Percentiles rank a stretch among this genome's conserved stretches.
Conservation (phyloP, 2,888 invertebrate genomes). For the Cryptocephalus moraei region DNA sequence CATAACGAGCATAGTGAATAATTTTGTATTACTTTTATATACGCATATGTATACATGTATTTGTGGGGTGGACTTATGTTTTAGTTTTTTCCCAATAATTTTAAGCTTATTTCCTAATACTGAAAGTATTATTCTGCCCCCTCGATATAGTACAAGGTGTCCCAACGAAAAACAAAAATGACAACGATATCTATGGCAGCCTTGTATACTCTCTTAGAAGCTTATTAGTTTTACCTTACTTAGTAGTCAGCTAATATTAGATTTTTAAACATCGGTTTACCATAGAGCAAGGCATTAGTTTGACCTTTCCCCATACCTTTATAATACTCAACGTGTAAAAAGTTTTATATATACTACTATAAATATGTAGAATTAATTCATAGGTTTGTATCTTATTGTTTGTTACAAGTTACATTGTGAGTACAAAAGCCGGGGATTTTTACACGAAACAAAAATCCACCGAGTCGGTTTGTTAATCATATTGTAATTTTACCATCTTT, state of each 20-base stretch:
- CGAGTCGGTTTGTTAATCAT: constrained; percentile 18
- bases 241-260: constrained; percentile 10
- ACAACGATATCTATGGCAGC: constrained; percentile 7
- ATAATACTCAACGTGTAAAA: constrained; percentile 33
- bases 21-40: background rate
- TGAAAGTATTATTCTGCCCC: constrained; percentile 29
- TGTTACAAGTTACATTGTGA: constrained; percentile 23
- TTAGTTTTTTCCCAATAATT: constrained; percentile 2
- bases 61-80: constrained; percentile 5
- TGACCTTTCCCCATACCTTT: constrained; percentile 30
- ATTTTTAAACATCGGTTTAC: constrained; percentile 34
- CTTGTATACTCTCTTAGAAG: constrained; percentile 11
- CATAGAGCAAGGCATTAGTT: constrained; percentile 35
- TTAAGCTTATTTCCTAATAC: constrained; percentile 26
- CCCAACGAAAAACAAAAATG: constrained; percentile 1
- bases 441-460: constrained; percentile 8
- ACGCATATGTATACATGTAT: background rate
- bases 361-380: background rate
- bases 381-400: constrained; percentile 4
- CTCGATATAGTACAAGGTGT: constrained; percentile 15
- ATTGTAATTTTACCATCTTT: constrained; percentile 27
- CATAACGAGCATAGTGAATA: constrained; percentile 11
- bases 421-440: constrained; percentile 24
- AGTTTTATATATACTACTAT: constrained; percentile 16
- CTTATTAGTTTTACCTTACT: constrained; percentile 10